Base-by-base conservation (phyloP, 1,140 invertebrate species). In the Drosophila obscura region DNA sequence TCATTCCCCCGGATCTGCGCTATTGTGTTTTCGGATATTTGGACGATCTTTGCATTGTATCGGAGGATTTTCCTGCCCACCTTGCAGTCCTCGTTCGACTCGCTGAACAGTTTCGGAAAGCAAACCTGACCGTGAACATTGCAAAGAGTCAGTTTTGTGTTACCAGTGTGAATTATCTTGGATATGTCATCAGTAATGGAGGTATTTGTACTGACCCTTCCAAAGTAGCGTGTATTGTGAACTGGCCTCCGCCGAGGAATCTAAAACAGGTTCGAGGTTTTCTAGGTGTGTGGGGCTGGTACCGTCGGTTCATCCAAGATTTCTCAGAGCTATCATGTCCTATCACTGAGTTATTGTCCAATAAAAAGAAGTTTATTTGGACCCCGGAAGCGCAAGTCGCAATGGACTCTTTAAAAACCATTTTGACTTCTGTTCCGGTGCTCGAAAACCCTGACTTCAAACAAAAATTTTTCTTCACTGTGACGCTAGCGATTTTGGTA, bases 1-100 rank as follows among this genome's bases (percentile, higher is more conserved):
- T 73, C 11, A 73, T 68, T 43, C 64, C 58, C 55, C 57, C 6
- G 90, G 91, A 61, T 51, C 91, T 71, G 6, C 26, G 67, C 11
- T 35, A 43, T 9, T 44, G 85, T 71, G 57, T 85, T 6, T 26
- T 26, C 1, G 26, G 26, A 5, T 6, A 5, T n/a, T n/a, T n/a
- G n/a, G n/a, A n/a, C n/a, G n/a, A n/a, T n/a, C 5, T 5, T 26
- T 1, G 26, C 5, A 26, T 26, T 6, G 26, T 5, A 26, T 26
- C 26, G 0, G 5, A 26, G 5, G 5, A 26, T 6, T 26, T 26
- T 6, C 6, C 26, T 6, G 0, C 5, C 26, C 26, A 26, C 1
- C 26, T 26, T 5, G 26, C 26, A 26, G 26, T 26, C 5, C 26
- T 26, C 6, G 9, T 48, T 11, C 9, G 19, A 15, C 15, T 56